Base-by-base conservation (phyloP, 2,797 vertebrate species). In the Euphonia xanthogaster region DNA sequence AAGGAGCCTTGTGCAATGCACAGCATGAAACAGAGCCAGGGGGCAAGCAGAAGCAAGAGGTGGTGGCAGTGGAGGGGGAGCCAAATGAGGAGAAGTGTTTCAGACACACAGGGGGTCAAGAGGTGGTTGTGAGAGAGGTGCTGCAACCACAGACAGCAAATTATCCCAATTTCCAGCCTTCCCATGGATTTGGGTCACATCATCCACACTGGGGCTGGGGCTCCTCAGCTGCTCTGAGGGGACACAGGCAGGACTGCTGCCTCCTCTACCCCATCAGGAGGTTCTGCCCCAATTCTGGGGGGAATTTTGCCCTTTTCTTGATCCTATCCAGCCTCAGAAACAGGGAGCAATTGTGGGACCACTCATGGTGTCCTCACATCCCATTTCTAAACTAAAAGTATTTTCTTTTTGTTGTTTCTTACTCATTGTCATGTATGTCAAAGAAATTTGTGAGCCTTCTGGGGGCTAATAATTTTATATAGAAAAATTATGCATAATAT, bases 401-500 rank as follows among this genome's bases (percentile, higher is more conserved):
- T 14, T 66, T 81, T 58, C 58, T 67, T 37, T 45, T 40, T 72
- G 4, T 47, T 66, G 39, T 70, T 88, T 82, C 71, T 80, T 44
- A 48, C 3, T 35, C 33, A 1, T 45, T 83, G 81, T 92, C 78
- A 93, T 11, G 9, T 67, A 78, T 90, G 50, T 68, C 72, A 88
- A 45, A 91, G 61, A 65, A 74, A 68, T 61, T 12, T 78, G 16
- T 55, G 68, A 93, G 47, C 11, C 23, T 80, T 68, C 37, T 58
- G 86, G 40, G 40, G 65, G 31, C 40, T 89, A 86, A 61, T 76
- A 61, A 48, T 54, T 77, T 92, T 88, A 84, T 86, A 73, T 55
- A 51, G 80, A 50, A 76, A 77, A 91, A 71, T 84, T 74, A 90
- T 67, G 78, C 77, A 88, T 72, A 84, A 86, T 66, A 70, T 78